phyloP scores from a whole-genome alignment of 2,888 invertebrate genomes.

The Acanthosepion esculentum region DNA sequence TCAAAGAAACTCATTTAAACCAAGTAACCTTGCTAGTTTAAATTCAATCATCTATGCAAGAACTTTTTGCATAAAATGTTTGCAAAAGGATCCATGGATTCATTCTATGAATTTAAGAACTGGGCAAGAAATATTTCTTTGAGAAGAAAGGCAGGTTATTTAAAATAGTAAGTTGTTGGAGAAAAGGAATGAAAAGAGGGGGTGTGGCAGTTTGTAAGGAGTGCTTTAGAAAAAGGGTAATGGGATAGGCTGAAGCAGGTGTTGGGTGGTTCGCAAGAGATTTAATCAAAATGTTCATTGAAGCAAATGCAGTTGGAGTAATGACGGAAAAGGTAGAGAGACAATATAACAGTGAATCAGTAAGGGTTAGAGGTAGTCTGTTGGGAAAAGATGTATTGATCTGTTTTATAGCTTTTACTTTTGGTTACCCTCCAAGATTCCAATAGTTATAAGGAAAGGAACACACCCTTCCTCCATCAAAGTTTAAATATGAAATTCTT shows the following conservation, averaged over 20 bases:
- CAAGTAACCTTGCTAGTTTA: too few species aligned
- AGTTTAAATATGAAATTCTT: background rate
- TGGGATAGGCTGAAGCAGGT: background rate
- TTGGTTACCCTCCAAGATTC: background rate
- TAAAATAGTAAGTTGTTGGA: background rate
- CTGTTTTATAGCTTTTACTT: background rate
- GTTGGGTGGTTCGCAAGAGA: background rate
- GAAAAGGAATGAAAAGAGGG: background rate
- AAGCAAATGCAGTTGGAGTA: background rate
- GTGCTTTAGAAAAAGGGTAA: background rate
- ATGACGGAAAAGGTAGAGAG: background rate
- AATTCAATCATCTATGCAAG: too few species aligned
- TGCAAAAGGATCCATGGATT: too few species aligned
- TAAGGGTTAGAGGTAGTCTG: background rate
- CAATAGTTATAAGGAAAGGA: background rate
- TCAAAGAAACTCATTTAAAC: too few species aligned
- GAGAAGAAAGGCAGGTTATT: background rate
- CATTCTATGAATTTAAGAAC: background rate
- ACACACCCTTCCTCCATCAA: background rate
- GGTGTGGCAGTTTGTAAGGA: background rate
- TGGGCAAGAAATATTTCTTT: background rate
- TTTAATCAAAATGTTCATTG: constrained; percentile 8
- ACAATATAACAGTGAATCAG: background rate
- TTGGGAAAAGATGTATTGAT: background rate
- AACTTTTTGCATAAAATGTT: too few species aligned